Percentiles rank a stretch among this genome's conserved stretches.
phyloP scores from a whole-genome alignment of 2,797 vertebrate genomes.

The Acrossocheilus fasciatus region DNA sequence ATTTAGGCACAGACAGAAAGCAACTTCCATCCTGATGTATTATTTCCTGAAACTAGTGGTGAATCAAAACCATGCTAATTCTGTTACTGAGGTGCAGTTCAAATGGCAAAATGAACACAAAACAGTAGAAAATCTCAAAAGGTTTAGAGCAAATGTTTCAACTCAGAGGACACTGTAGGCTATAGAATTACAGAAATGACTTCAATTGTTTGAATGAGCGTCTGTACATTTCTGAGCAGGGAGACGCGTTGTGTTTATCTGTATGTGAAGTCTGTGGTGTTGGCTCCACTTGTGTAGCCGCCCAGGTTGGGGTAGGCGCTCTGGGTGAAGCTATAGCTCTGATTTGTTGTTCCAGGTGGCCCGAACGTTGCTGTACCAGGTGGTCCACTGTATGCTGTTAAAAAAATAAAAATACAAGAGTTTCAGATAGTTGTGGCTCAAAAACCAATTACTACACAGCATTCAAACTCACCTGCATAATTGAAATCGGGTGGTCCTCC shows the following conservation, averaged over 20 bases:
- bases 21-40: conserved; percentile 19
- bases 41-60: conserved; percentile 34
- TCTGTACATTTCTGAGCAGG: not conserved
- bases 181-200: conserved; percentile 7
- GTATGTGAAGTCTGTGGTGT: conserved; percentile 69
- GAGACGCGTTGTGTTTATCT: conserved; percentile 42
- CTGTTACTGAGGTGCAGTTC: not conserved
- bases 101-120: conserved; percentile 23
- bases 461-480: conserved; percentile 53
- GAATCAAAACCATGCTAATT: conserved; percentile 27
- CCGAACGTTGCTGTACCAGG: conserved; percentile 64
- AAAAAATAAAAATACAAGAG: not conserved
- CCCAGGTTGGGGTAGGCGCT: conserved; percentile 68
- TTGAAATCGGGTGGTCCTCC: conserved; percentile 65
- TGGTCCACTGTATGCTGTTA: conserved; percentile 73
- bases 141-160: conserved; percentile 8
- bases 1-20: conserved; percentile 40
- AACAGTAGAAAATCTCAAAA: conserved; percentile 27
- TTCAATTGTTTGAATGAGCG: not conserved
- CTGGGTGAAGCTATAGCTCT: conserved; percentile 71
- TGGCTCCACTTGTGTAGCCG: conserved; percentile 67
- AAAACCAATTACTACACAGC: not conserved
- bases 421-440: not conserved
- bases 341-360: conserved; percentile 62
- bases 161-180: not conserved